These are phyloP conservation scores for Pseudolaguvia tuberculata DNA, from an alignment of 2,113 vertebrate species.

Conservation along the genomic window DNA sequence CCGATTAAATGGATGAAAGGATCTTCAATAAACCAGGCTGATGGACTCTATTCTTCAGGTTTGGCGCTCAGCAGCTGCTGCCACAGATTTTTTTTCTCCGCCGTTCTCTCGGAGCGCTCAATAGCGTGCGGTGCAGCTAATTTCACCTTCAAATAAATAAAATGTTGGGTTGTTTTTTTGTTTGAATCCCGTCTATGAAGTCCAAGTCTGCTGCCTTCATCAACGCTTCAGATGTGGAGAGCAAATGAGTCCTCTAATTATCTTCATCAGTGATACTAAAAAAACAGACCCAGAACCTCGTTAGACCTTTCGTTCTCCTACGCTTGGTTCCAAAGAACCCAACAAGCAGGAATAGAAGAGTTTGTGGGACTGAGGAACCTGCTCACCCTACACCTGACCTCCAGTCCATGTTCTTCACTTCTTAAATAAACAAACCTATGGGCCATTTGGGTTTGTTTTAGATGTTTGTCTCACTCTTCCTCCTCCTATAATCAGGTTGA, in stretches of 20 bases:
- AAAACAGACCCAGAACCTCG: slow-evolving; percentile 30
- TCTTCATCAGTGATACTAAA: neutral
- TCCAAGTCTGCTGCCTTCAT: neutral
- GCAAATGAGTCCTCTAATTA: slow-evolving; percentile 16
- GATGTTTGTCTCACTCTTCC: no score
- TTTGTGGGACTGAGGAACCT: neutral
- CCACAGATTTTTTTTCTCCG: slow-evolving; percentile 33
- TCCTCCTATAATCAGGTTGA: no score
- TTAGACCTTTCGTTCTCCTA: slow-evolving; percentile 35
- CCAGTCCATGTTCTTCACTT: neutral
- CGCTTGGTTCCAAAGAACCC: neutral
- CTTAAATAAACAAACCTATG: no score
- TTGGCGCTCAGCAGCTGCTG: slow-evolving; percentile 25
- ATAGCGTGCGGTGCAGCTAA: slow-evolving; percentile 29
- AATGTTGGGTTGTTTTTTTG: no score
- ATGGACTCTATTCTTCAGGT: slow-evolving; percentile 45
- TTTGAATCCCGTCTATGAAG: neutral
- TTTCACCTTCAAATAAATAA: slow-evolving; percentile 13
- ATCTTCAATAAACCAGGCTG: slow-evolving; percentile 2
- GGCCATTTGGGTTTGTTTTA: no score
- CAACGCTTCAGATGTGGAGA: slow-evolving; percentile 5
- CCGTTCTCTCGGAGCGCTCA: slow-evolving; percentile 34
- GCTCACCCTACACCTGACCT: no score
- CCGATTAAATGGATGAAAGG: neutral
- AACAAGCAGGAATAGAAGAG: neutral